Base-by-base conservation (phyloP, 2,888 invertebrate genomes). In the Drosophila anomelani region DNA sequence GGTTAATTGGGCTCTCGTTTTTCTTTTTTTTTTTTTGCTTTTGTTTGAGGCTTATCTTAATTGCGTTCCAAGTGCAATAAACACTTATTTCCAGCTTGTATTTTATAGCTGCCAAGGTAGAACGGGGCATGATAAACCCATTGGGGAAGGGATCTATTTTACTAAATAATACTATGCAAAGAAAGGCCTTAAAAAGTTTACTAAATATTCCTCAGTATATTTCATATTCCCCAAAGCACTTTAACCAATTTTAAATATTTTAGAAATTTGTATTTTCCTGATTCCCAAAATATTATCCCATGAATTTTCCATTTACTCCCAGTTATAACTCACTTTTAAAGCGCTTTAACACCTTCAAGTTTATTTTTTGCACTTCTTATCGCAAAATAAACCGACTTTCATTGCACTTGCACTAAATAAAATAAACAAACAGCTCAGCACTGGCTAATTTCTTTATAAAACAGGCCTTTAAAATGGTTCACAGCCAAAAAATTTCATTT, bases 51-150 rank as follows among this genome's bases (percentile, higher is more conserved):
- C 75, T 89, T 86, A 86, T 86, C 86, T 88, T 81, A 86, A 86
- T 89, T 86, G 76, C 79, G 76, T 69, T 66, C 61, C 79, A 74
- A 88, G 81, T 85, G 60, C 83, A 74, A 86, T 86, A 89, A 88
- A 86, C 77, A 59, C 58, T 75, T 56, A 72, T 70, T 79, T 69
- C 54, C 38, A 57, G 60, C 43, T n/a, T 44, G 60, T 49, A 58
- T 61, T 53, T 75, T 63, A 69, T 69, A 44, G 43, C 39, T 20
- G 53, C 8, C 15, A 44, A 34, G 73, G 75, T 75, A 73, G 20
- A n/a, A 9, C 3, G 2, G 29, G 39, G 67, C 41, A 41, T 58
- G 55, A 29, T 23, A 10, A 34, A 9, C 17, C 2, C 43, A 7
- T 1, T 10, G n/a, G 20, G 17, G 6, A 15, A 10, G 12, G 4